phyloP scores from a whole-genome alignment of 1,140 invertebrate species.

The Melitaea cinxia region DNA sequence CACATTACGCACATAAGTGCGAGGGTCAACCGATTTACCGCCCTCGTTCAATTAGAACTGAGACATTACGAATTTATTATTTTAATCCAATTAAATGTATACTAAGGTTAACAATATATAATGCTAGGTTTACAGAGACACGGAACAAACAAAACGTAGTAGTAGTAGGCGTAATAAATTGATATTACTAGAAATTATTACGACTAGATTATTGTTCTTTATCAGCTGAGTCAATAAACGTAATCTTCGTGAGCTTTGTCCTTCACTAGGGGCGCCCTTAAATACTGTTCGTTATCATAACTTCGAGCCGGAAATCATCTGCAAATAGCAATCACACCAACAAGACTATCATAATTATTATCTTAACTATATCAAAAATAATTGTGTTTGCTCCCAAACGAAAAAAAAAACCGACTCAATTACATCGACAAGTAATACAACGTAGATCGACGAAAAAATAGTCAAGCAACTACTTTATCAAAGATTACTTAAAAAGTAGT shows the following conservation, averaged over 20 bases:
- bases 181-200: neutral
- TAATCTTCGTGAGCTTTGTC: neutral
- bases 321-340: conserved; percentile 6
- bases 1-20: conserved; percentile 25
- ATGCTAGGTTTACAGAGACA: neutral
- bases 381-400: too few relatives aligned
- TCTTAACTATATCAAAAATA: conserved; percentile 5
- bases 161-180: neutral
- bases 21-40: conserved; percentile 33
- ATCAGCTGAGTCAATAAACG: neutral
- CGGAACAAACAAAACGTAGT: too few relatives aligned
- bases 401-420: too few relatives aligned
- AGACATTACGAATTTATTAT: conserved; percentile 4
- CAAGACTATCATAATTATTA: conserved; percentile 10
- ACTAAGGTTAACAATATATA: neutral
- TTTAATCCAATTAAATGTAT: neutral
- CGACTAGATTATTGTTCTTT: neutral
- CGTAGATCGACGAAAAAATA: too few relatives aligned
- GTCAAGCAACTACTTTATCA: too few relatives aligned
- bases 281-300: neutral
- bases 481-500: too few relatives aligned
- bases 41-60: conserved; percentile 1
- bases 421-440: too few relatives aligned
- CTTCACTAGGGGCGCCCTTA: neutral
- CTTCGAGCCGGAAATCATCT: neutral